phyloP scores from a whole-genome alignment of 2,888 invertebrate genomes.

The Drosophila putrida region DNA sequence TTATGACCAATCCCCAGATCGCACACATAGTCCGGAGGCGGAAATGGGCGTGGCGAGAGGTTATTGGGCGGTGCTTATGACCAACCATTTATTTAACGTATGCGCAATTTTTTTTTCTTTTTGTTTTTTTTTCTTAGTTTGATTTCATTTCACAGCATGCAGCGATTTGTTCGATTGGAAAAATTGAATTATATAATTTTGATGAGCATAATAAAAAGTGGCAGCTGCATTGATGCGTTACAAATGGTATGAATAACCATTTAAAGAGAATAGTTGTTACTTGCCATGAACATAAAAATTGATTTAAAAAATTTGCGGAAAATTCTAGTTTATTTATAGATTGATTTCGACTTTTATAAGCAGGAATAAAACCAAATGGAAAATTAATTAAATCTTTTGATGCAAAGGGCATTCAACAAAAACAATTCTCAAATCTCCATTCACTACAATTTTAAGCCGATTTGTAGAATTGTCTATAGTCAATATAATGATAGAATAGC shows the following conservation, averaged over 20 bases:
- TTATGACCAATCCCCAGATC: conserved; percentile 51
- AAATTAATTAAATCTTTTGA: neutral
- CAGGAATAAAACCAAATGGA: neutral
- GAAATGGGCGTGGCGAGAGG: conserved; percentile 8
- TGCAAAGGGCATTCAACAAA: too few relatives aligned
- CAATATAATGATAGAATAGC: too few relatives aligned
- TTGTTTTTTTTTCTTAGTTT: neutral
- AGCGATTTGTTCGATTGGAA: conserved; percentile 74
- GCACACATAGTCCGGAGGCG: conserved; percentile 1
- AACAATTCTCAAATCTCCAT: too few relatives aligned
- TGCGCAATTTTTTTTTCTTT: conserved; percentile 48
- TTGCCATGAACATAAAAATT: neutral
- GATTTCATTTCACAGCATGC: conserved; percentile 33
- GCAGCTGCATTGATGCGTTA: conserved; percentile 58
- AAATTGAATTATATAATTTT: conserved; percentile 78
- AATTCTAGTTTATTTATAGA: neutral
- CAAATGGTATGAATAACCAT: conserved; percentile 39
- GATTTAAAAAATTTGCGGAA: neutral
- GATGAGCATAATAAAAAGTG: conserved; percentile 73
- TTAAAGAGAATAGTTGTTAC: neutral
- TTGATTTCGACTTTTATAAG: too few relatives aligned
- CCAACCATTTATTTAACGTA: conserved; percentile 74
- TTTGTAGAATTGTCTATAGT: too few relatives aligned
- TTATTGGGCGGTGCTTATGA: conserved; percentile 49
- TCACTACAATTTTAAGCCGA: too few relatives aligned